Evolutionary conservation across 2,888 invertebrate species (phyloP), one percentile per base, ranked within the genome.

Genomic region (Rhagophthalmus giganteus): DNA sequence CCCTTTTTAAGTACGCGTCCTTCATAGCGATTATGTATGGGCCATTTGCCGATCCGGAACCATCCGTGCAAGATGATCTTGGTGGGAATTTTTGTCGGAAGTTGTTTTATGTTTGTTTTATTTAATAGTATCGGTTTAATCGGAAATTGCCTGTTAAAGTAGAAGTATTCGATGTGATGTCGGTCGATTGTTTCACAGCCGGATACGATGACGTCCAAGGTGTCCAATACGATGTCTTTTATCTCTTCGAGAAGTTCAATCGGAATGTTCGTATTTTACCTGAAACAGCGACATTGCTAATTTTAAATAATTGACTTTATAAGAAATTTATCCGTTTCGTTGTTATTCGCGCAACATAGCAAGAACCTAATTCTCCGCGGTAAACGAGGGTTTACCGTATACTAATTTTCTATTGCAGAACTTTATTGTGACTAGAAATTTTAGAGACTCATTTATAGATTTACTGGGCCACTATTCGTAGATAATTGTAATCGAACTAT

Each of bases 51-150:
- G 40, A 34, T 11, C 46, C 46, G 9, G n/a, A 37, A 37, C 52
- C 52, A 52, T n/a, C 52, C 52, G 27, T 52, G 52, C 10, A 52
- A 14, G 25, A 41, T 31, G n/a, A 52, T 46, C 33, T 52, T 52
- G 9, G 45, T 46, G 9, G 35, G 41, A 6, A 14, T 6, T 16
- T 31, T 28, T 13, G 26, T 8, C 9, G 26, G 4, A 5, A 40
- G n/a, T 31, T 26, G 9, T 15, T 32, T 41, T 7, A 47, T 12
- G 27, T 52, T 52, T 11, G 15, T 14, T 10, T 5, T 8, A 11
- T 30, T 52, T 26, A 52, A 32, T 24, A 15, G 7, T 8, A 52
- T 16, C 3, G 52, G 46, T 13, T 16, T 20, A 7, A 7, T 35
- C 2, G 6, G n/a, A 20, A 39, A 28, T 26, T 41, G 30, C 15